A percentile compares a stretch with the other conserved stretches of the same genome.
Conservation (phyloP, 2,113 vertebrate genomes). For the Corythornis madagascariensis region DNA sequence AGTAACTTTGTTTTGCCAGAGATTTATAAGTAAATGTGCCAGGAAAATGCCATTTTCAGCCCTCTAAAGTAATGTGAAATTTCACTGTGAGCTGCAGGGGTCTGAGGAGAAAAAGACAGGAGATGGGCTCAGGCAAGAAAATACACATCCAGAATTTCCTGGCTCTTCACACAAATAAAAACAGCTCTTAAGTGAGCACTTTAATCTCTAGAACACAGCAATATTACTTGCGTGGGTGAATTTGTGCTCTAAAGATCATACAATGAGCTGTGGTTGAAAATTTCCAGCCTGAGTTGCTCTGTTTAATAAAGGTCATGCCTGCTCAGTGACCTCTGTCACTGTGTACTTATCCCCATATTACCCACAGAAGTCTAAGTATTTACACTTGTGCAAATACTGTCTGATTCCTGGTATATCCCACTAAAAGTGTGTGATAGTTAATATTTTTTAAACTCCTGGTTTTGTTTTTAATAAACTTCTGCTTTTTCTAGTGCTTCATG, state of each 20-base stretch:
- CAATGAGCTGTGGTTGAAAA: background rate
- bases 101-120: background rate
- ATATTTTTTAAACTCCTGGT: background rate
- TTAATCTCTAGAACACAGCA: background rate
- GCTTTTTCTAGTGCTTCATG: background rate
- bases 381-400: constrained; percentile 41
- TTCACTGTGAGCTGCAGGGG: background rate
- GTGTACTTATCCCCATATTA: background rate
- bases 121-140: background rate
- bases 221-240: background rate
- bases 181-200: background rate
- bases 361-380: background rate
- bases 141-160: background rate
- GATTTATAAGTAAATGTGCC: background rate
- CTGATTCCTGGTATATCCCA: background rate
- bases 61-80: background rate
- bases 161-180: background rate
- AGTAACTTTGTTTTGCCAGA: background rate
- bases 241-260: background rate
- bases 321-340: constrained; percentile 34
- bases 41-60: background rate
- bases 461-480: background rate
- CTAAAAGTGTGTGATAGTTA: background rate
- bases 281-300: background rate
- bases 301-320: constrained; percentile 7